A percentile compares a stretch with the other conserved stretches of the same genome.
Conservation (phyloP, 2,797 vertebrate genomes). For the Sebastiscus tertius region DNA sequence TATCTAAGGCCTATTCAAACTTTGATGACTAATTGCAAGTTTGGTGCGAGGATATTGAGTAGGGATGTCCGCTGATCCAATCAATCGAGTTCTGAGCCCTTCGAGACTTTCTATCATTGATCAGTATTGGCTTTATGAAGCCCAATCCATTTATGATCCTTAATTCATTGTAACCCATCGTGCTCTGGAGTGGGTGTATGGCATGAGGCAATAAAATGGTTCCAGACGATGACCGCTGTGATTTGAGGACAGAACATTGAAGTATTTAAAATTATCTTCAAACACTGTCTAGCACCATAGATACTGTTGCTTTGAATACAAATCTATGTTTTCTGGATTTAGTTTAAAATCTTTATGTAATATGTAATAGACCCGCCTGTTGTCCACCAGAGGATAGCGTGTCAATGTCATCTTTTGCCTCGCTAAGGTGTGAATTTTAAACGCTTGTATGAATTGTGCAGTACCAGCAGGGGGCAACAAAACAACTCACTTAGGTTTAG, state of each 20-base stretch:
- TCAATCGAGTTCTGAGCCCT: not conserved
- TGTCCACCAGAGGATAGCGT: too few species aligned
- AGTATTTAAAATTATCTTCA: not conserved
- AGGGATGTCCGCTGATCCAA: not conserved
- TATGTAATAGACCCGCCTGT: not conserved
- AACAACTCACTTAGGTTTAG: too few species aligned
- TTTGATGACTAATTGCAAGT: conserved; percentile 26
- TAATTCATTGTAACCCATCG: not conserved
- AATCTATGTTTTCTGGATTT: not conserved
- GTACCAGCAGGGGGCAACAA: too few species aligned
- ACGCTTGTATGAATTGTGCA: too few species aligned
- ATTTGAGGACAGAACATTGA: not conserved
- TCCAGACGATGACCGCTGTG: not conserved
- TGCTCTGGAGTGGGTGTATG: not conserved
- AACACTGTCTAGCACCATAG: not conserved
- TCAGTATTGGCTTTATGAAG: not conserved
- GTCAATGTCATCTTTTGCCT: too few species aligned
- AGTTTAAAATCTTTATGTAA: not conserved
- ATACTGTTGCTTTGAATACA: not conserved
- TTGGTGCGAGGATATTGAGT: not conserved
- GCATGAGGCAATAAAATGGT: not conserved
- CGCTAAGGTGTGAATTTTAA: too few species aligned
- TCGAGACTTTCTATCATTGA: conserved; percentile 10
- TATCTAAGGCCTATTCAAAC: conserved; percentile 12
- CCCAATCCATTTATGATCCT: not conserved